Percentiles rank a stretch among this genome's conserved stretches.
phyloP scores from a whole-genome alignment of 1,140 invertebrate genomes.

The Mactra quadrangularis region DNA sequence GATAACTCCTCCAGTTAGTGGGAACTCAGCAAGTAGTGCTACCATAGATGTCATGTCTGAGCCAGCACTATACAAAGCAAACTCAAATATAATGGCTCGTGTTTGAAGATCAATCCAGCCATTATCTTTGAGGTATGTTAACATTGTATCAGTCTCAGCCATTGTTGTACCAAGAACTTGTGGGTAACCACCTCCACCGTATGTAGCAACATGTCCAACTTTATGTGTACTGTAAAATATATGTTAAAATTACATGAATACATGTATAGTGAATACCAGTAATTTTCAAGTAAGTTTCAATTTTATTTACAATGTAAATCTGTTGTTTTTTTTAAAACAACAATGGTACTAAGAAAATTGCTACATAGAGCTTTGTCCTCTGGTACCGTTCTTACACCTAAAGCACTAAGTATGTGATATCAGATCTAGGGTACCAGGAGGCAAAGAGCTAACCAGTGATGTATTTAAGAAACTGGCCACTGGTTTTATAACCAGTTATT shows the following conservation, averaged over 20 bases:
- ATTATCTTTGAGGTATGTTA: slow-evolving; percentile 67
- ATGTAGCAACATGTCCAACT: slow-evolving; percentile 63
- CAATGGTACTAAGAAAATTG: no score
- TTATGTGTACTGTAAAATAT: slow-evolving; percentile 48
- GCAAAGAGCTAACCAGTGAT: no score
- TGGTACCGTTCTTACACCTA: no score
- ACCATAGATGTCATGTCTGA: slow-evolving; percentile 65
- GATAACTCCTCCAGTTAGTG: slow-evolving; percentile 70
- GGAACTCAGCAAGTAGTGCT: slow-evolving; percentile 68
- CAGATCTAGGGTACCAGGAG: no score
- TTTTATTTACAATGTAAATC: no score
- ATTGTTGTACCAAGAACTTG: slow-evolving; percentile 70
- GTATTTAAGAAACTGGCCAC: no score
- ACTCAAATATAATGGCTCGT: slow-evolving; percentile 70
- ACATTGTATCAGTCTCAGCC: slow-evolving; percentile 67
- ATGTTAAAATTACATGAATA: slow-evolving; percentile 9
- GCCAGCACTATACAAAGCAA: slow-evolving; percentile 67
- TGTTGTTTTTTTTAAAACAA: no score
- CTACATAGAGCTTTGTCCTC: no score
- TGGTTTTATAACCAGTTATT: no score
- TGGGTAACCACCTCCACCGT: slow-evolving; percentile 77
- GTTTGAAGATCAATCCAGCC: slow-evolving; percentile 77
- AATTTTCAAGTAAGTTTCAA: no score
- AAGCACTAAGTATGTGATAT: no score
- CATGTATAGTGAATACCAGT: no score